Base-by-base conservation (phyloP, 2,113 vertebrate genomes). In the Melanotaenia duboulayi region DNA sequence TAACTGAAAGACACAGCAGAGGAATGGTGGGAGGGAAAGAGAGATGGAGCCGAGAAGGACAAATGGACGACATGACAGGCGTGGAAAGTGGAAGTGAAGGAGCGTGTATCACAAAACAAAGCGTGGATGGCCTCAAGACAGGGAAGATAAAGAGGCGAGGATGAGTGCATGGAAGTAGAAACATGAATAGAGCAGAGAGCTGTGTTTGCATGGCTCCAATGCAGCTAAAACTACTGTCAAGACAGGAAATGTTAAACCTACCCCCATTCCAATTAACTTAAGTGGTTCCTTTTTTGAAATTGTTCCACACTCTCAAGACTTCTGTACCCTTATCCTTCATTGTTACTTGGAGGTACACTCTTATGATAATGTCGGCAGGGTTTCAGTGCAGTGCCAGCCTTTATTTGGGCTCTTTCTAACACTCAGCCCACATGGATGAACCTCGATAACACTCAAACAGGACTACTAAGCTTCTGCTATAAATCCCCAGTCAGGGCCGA, bases 1-100 rank as follows among this genome's bases (percentile, higher is more conserved):
- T 67, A 84, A 82, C 5, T 25, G 65, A 76, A 50, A 79, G 49
- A 75, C 56, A 66, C 60, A 77, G 42, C 32, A 67, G 59, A 73
- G 67, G 65, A 61, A 72, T 25, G 22, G 39, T 62, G 48, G 51
- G 66, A n/a, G 20, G 10, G 42, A 16, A 14, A 22, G 17, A 58
- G 70, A 62, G 39, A 59, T 12, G 48, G 35, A 71, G 65, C 44
- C 1, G 23, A 64, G 58, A 79, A 73, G 74, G 65, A 82, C 73
- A 68, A 67, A 65, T 48, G 58, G 40, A 77, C 49, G 70, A 67
- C 63, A 16, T 72, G 73, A 74, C 71, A 57, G 60, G 2, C 14
- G 2, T 49, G 60, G 64, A 76, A 58, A 71, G 10, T 5, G 0
- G 59, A 42, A 52, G 57, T 13, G 44, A n/a, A 19, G 59, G 54